phyloP scores from a whole-genome alignment of 2,113 vertebrate genomes.

The Rattus norvegicus region GRCr8 NC_086021.1:133874001-133874500 shows the following conservation, averaged over 20 bases:
- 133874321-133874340: neutral
- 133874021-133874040: constrained; percentile 7
- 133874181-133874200: neutral
- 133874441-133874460: neutral
- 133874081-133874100: neutral
- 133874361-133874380: neutral
- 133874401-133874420: neutral
- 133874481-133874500: neutral
- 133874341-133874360: neutral
- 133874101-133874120: neutral
- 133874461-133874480: neutral
- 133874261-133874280: neutral
- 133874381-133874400: neutral
- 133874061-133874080: neutral
- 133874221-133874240: neutral
- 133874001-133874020: neutral
- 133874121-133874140: neutral
- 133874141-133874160: neutral
- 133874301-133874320: neutral
- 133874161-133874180: neutral
- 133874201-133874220: neutral
- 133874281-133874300: neutral
- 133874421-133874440: neutral
- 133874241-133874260: neutral
- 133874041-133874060: neutral